A percentile compares a stretch with the other conserved stretches of the same genome.
Conservation (phyloP, 2,888 invertebrate genomes). For the Lasioglossum villosulum region DNA sequence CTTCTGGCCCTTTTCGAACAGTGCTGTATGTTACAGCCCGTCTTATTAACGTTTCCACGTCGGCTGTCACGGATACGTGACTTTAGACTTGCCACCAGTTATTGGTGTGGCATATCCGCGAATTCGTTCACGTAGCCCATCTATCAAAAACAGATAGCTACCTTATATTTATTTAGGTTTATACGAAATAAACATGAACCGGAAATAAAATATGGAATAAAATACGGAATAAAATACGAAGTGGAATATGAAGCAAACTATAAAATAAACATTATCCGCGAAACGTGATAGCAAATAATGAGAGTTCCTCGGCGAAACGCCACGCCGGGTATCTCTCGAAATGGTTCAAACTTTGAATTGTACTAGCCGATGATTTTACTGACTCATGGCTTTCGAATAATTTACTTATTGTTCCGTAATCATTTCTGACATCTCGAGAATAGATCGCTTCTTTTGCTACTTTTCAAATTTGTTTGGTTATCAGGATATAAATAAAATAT, state of each 20-base stretch:
- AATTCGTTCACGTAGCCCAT: not conserved
- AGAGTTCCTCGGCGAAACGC: not conserved
- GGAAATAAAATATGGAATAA: not conserved
- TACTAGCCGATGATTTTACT: not conserved
- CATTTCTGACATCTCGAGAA: no score
- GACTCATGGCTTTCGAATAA: no score
- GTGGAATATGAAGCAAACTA: not conserved
- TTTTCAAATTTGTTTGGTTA: no score
- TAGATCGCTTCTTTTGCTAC: no score
- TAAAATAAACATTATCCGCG: not conserved
- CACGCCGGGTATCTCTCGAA: not conserved
- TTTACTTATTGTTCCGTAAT: no score
- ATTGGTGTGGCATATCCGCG: not conserved
- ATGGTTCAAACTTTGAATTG: not conserved
- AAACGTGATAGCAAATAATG: not conserved
- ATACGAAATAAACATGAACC: not conserved
- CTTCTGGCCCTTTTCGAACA: not conserved
- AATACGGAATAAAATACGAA: not conserved
- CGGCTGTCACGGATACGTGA: not conserved
- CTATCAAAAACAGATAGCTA: not conserved
- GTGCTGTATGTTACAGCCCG: not conserved
- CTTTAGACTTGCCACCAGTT: not conserved
- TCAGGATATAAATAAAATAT: no score
- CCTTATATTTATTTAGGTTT: slow-evolving; percentile 7
- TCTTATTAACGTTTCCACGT: not conserved